Percentiles rank a stretch among this genome's conserved stretches.
phyloP scores from a whole-genome alignment of 2,888 invertebrate genomes.

The Calameuta pallipes region DNA sequence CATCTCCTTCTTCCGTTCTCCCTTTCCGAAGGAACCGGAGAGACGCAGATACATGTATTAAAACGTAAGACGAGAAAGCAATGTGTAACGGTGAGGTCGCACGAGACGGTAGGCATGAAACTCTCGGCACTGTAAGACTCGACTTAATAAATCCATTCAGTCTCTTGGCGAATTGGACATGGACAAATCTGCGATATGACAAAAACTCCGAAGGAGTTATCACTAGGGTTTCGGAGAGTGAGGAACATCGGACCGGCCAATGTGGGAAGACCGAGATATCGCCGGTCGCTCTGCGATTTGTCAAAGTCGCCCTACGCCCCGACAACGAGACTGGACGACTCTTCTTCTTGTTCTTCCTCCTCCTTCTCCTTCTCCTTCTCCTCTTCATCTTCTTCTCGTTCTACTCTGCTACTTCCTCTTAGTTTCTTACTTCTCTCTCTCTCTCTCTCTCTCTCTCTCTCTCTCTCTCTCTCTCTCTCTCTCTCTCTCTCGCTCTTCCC shows the following conservation, averaged over 20 bases:
- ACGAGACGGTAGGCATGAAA: constrained; percentile 12
- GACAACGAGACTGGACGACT: not conserved
- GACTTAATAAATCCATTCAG: constrained; percentile 26
- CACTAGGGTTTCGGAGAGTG: constrained; percentile 9
- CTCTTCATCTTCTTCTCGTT: not conserved
- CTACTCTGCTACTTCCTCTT: not conserved
- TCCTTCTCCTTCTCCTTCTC: not conserved
- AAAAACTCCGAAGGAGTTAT: constrained; percentile 28
- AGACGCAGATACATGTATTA: not conserved
- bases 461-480: not conserved
- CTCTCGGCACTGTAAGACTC: constrained; percentile 16
- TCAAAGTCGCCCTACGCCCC: constrained; percentile 51
- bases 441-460: not conserved
- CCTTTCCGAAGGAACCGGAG: not conserved
- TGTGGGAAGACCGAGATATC: constrained; percentile 20
- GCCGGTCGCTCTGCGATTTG: constrained; percentile 54
- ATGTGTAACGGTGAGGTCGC: not conserved
- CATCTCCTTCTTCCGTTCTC: not conserved
- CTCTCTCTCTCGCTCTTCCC: not conserved
- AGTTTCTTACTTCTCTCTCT: not conserved
- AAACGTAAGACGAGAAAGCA: not conserved
- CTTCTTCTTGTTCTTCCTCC: not conserved
- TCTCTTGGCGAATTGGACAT: constrained; percentile 20
- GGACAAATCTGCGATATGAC: constrained; percentile 21
- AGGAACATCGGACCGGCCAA: constrained; percentile 13